These are phyloP conservation scores for Periophthalmus magnuspinnatus DNA, from an alignment of 2,797 vertebrate genomes.

Conservation along the genomic window DNA sequence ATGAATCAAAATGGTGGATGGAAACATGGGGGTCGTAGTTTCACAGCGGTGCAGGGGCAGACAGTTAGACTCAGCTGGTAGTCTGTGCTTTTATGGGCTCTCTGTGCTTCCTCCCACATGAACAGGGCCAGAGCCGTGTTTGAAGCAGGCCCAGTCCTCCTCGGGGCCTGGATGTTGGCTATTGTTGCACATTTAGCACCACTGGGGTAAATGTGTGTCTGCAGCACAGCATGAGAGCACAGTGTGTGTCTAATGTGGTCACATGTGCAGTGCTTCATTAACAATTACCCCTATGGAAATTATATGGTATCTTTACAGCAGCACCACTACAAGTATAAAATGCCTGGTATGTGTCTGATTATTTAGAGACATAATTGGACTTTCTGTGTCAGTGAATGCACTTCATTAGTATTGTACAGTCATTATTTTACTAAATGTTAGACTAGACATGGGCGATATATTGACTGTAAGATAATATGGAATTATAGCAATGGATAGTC, in stretches of 20 bases:
- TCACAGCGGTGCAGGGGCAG: slow-evolving; percentile 54
- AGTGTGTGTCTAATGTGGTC: slow-evolving; percentile 67
- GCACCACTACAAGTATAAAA: not conserved
- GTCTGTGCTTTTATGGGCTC: slow-evolving; percentile 66
- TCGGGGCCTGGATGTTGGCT: slow-evolving; percentile 68
- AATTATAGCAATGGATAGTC: not conserved
- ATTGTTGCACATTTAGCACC: slow-evolving; percentile 69
- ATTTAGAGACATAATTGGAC: not conserved
- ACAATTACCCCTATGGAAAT: slow-evolving; percentile 28
- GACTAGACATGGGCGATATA: not conserved
- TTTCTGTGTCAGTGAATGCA: not conserved
- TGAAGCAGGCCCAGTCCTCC: slow-evolving; percentile 69
- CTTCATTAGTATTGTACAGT: not conserved
- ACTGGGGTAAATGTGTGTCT: slow-evolving; percentile 69
- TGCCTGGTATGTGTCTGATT: not conserved
- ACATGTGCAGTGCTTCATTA: slow-evolving; percentile 51
- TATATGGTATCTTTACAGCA: slow-evolving; percentile 12
- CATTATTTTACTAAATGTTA: not conserved
- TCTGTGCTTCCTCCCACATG: slow-evolving; percentile 64
- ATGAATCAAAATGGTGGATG: slow-evolving; percentile 39
- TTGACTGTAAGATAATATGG: not conserved
- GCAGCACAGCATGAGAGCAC: slow-evolving; percentile 62
- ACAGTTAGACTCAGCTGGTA: slow-evolving; percentile 62
- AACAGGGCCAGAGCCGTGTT: slow-evolving; percentile 59
- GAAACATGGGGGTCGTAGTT: slow-evolving; percentile 70